A percentile compares a stretch with the other conserved stretches of the same genome.
Evolutionary conservation across 1,140 invertebrate genomes (phyloP).

Genomic region (Heliconius hewitsoni): DNA sequence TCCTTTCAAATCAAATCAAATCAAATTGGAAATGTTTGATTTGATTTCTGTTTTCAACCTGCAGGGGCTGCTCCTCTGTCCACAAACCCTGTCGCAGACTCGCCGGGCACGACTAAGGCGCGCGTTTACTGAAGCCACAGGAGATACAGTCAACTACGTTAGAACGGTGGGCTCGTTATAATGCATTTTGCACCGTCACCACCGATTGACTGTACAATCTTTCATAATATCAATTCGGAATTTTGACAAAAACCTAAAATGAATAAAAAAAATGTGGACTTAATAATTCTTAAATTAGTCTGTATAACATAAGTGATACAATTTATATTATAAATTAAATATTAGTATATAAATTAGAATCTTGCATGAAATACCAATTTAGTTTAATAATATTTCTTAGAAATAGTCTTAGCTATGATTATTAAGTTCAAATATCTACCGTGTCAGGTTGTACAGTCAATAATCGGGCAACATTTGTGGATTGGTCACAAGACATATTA

Average conservation of each 20-base stretch:
- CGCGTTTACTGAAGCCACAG: conserved; percentile 93
- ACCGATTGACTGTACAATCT: conserved; percentile 72
- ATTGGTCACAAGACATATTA: conserved; percentile 59
- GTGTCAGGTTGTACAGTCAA: conserved; percentile 69
- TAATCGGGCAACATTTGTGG: conserved; percentile 51
- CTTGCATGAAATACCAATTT: conserved; percentile 30
- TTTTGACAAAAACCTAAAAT: background rate
- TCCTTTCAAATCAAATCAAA: conserved; percentile 65
- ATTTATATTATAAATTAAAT: background rate
- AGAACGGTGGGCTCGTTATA: conserved; percentile 87
- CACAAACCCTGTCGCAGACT: conserved; percentile 92
- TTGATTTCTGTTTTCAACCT: conserved; percentile 77
- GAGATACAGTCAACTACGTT: conserved; percentile 92
- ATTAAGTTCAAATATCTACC: conserved; percentile 22
- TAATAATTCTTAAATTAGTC: background rate
- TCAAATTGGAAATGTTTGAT: conserved; percentile 61
- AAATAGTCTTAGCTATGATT: conserved; percentile 9
- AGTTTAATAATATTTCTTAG: conserved; percentile 8
- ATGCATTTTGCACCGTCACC: conserved; percentile 68
- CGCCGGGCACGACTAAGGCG: conserved; percentile 90
- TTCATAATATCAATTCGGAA: conserved; percentile 23
- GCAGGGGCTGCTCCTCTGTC: conserved; percentile 92
- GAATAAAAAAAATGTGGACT: background rate
- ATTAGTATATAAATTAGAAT: conserved; percentile 20
- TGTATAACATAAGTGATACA: background rate